Percentiles rank a stretch among this genome's conserved stretches.
These are phyloP conservation scores for Ypsolopha scabrella DNA, from an alignment of 2,888 invertebrate species.

Conservation along the genomic window DNA sequence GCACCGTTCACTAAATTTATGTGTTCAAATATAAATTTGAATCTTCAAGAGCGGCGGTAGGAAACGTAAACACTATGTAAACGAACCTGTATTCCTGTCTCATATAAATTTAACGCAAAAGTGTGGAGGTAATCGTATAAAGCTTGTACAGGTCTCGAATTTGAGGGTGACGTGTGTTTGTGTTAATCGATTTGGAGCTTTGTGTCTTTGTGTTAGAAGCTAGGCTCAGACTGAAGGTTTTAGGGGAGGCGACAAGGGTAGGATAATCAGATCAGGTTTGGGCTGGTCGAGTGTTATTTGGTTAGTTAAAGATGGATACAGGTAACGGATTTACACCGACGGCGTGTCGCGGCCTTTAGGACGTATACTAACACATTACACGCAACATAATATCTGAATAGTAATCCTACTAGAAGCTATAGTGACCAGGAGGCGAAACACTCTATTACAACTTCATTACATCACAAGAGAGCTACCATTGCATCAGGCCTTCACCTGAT, in stretches of 20 bases:
- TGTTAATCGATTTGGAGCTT: not conserved
- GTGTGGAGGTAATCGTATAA: not conserved
- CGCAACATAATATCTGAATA: no score
- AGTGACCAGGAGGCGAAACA: no score
- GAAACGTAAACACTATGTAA: not conserved
- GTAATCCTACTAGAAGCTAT: no score
- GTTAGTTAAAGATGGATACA: not conserved
- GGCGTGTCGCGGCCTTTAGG: not conserved
- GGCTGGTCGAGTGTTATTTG: not conserved
- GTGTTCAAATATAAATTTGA: not conserved
- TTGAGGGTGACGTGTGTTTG: not conserved
- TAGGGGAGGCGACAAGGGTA: not conserved
- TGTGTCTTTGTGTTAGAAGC: not conserved
- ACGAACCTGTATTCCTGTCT: not conserved
- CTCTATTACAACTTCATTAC: no score
- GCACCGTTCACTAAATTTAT: not conserved
- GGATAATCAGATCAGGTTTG: slow-evolving; percentile 2
- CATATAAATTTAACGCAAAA: not conserved
- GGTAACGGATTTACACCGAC: not conserved
- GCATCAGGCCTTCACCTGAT: no score
- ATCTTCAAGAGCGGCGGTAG: not conserved
- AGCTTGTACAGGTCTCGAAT: not conserved
- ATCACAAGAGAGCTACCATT: no score
- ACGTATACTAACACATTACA: no score
- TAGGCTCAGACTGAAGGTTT: not conserved